phyloP scores from a whole-genome alignment of 2,113 vertebrate genomes.

The Aythya baeri region DNA sequence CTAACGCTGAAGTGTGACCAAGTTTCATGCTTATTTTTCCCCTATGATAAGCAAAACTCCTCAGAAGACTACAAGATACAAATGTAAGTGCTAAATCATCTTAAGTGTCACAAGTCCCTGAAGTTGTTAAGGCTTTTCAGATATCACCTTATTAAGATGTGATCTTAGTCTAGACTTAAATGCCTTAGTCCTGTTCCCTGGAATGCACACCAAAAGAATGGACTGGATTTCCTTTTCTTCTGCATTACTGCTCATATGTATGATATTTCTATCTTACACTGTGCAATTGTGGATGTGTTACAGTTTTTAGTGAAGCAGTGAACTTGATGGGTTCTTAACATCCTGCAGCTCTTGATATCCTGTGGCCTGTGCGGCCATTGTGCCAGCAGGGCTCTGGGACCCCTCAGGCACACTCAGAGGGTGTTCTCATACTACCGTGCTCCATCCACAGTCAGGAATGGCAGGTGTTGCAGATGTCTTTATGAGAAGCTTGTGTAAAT shows the following conservation, averaged over 20 bases:
- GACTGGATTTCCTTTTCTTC: background rate
- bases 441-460: background rate
- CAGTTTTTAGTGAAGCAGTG: background rate
- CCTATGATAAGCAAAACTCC: background rate
- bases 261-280: background rate
- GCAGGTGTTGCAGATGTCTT: rapidly evolving
- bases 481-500: background rate
- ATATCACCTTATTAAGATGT: background rate
- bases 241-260: background rate
- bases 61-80: background rate
- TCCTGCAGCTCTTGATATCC: background rate
- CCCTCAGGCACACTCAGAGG: background rate
- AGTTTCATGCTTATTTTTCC: background rate
- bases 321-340: background rate
- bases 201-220: background rate
- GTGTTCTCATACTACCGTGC: rapidly evolving
- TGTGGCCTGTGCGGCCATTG: background rate
- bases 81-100: background rate
- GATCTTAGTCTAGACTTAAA: background rate
- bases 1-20: background rate
- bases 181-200: background rate
- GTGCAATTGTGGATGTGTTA: rapidly evolving
- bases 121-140: background rate
- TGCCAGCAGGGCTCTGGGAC: background rate
- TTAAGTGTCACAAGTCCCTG: background rate